Base-by-base conservation (phyloP, 2,888 invertebrate genomes). In the Nomada goodeniana region DNA sequence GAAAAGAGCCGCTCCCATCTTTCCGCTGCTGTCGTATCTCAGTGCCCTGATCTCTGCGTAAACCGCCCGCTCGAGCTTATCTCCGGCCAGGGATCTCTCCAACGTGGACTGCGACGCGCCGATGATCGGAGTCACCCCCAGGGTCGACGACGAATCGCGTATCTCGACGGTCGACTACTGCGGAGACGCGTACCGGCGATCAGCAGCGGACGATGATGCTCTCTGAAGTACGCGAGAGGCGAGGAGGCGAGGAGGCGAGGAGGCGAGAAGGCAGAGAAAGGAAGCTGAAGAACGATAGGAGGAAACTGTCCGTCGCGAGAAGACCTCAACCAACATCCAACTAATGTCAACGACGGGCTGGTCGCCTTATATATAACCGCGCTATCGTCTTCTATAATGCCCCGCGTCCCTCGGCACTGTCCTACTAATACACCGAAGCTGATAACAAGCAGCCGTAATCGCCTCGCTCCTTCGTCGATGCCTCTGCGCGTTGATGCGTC, bases 361-460 rank as follows among this genome's bases (percentile, higher is more conserved):
- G n/a, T 76, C 29, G 77, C 76, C 76, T 91, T 90, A 89, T 91
- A 91, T 91, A 91, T 88, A 80, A 83, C 80, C 72, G 73, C 83
- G 86, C 87, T 90, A 91, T 91, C 91, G 86, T 79, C 76, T 76
- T 57, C 78, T 82, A 87, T 83, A 75, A 65, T 84, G 80, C 69
- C 74, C 55, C 76, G 13, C 69, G 74, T 36, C 72, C 73, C 86
- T 50, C 72, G n/a, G 2, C 23, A 23, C 18, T 23, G 29, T 15
- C 47, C 20, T 72, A 73, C 78, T 52, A 75, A 74, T 44, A 80
- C 81, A 78, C n/a, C 57, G 44, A 42, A 44, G 29, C 13, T 82
- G 87, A 88, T 87, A 87, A 87, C 88, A 60, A 11, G 11, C 44
- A 47, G 15, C 47, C 47, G 70, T 74, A 80, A 75, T 57, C 57